Base-by-base conservation (phyloP, 2,888 invertebrate genomes). In the Thera obeliscata region DNA sequence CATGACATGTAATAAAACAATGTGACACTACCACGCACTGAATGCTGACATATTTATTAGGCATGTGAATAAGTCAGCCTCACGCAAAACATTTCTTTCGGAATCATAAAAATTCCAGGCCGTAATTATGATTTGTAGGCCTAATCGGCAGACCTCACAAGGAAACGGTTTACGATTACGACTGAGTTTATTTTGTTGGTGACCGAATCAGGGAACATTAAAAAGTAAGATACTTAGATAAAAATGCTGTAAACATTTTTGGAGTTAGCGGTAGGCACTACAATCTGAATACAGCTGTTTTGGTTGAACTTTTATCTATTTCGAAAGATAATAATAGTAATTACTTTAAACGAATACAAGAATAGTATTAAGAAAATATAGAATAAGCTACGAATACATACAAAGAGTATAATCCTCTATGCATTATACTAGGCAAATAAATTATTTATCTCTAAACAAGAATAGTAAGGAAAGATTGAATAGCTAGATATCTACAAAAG, bases 1-100 rank as follows among this genome's bases (percentile, higher is more conserved):
- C 73, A 70, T 75, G 76, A 81, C 83, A 81, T 80, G 83, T 81
- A 78, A 81, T 83, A 81, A 83, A 84, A 83, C 73, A 79, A 76
- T 78, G 76, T 76, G 76, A 78, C 73, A 80, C 76, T 74, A 74
- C 79, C 79, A 78, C 79, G 75, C 81, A 78, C 73, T 74, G 60
- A 67, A 66, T 62, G 52, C 74, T 78, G 77, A 80, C 77, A 81
- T 78, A 81, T 84, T 82, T 83, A 84, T 81, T 79, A 76, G 78
- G 75, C 74, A 70, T 78, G 71, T 70, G 70, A 79, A 78, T 72
- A 71, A 79, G 76, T 73, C 61, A 69, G 64, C 46, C 70, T 70
- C 78, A 83, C 79, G 80, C 78, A 62, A 80, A 81, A 78, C 69
- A 73, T 74, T 76, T 70, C 68, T 71, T 77, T 72, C 63, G 61